Percentiles rank a stretch among this genome's conserved stretches.
phyloP scores from a whole-genome alignment of 1,140 invertebrate genomes.

The Popillia japonica region DNA sequence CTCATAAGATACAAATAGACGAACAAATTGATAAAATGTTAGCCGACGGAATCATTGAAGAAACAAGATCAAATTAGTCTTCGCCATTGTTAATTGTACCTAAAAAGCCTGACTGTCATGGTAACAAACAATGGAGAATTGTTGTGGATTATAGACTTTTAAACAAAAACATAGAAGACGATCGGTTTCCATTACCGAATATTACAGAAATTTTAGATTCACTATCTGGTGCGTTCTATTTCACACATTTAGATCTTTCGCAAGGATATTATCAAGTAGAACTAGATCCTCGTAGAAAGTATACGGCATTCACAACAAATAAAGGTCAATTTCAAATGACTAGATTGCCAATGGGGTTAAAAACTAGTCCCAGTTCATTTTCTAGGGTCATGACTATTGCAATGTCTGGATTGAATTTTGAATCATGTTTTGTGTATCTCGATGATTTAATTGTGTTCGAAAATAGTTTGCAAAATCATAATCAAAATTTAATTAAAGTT shows the following conservation, averaged over 20 bases:
- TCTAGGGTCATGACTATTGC: background rate
- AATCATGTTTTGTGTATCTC: background rate
- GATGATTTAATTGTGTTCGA: background rate
- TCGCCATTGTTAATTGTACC: background rate
- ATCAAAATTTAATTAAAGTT: too few relatives aligned
- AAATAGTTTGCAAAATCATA: too few relatives aligned
- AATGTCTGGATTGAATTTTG: background rate
- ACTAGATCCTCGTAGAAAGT: slow-evolving; percentile 53
- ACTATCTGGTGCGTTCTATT: background rate
- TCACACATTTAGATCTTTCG: background rate
- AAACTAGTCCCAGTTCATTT: background rate
- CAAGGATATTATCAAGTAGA: background rate
- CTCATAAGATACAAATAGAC: too few relatives aligned
- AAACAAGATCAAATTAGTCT: background rate
- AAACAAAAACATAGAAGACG: background rate
- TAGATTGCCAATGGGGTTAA: background rate
- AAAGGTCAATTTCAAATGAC: slow-evolving; percentile 51
- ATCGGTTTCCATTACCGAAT: background rate
- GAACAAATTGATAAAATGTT: background rate
- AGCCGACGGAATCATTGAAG: background rate
- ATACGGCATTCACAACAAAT: slow-evolving; percentile 53
- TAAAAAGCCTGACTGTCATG: background rate
- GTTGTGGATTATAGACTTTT: background rate
- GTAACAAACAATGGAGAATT: background rate
- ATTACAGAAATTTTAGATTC: slow-evolving; percentile 8